Evolutionary conservation across 1,140 invertebrate genomes (phyloP).

Genomic region (Brachionus koreanus): DNA sequence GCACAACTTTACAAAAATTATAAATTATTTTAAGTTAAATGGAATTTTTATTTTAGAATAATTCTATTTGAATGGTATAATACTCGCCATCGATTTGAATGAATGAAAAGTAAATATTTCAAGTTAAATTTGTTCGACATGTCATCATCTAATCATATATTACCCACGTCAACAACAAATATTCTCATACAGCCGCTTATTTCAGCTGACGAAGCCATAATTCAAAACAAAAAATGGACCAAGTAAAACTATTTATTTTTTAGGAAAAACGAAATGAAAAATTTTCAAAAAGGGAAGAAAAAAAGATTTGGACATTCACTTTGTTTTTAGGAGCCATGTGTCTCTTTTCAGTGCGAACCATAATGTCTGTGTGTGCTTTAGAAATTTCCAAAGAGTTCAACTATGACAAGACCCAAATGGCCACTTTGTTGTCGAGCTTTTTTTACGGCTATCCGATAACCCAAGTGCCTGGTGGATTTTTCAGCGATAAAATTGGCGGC

Average conservation of each 20-base stretch:
- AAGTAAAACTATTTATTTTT: background rate
- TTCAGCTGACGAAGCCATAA: background rate
- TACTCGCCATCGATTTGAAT: background rate
- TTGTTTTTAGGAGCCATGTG: constrained; percentile 67
- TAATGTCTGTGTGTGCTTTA: constrained; percentile 67
- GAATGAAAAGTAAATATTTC: background rate
- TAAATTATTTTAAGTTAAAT: constrained; percentile 3
- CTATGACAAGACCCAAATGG: constrained; percentile 70
- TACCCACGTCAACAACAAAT: constrained; percentile 17
- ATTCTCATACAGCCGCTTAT: constrained; percentile 18
- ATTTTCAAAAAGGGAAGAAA: constrained; percentile 45
- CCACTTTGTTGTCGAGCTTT: constrained; percentile 69
- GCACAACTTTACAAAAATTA: background rate
- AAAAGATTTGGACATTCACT: constrained; percentile 51
- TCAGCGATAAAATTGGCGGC: constrained; percentile 68
- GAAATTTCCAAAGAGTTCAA: constrained; percentile 66
- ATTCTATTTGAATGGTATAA: background rate
- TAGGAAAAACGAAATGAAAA: constrained; percentile 20
- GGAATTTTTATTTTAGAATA: constrained; percentile 11
- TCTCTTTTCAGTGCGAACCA: constrained; percentile 67
- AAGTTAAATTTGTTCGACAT: background rate
- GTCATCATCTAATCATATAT: background rate
- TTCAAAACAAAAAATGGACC: constrained; percentile 33
- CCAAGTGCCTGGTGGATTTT: constrained; percentile 67
- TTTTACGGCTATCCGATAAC: constrained; percentile 74